phyloP scores from a whole-genome alignment of 2,888 invertebrate species.

The Macaria liturata region DNA sequence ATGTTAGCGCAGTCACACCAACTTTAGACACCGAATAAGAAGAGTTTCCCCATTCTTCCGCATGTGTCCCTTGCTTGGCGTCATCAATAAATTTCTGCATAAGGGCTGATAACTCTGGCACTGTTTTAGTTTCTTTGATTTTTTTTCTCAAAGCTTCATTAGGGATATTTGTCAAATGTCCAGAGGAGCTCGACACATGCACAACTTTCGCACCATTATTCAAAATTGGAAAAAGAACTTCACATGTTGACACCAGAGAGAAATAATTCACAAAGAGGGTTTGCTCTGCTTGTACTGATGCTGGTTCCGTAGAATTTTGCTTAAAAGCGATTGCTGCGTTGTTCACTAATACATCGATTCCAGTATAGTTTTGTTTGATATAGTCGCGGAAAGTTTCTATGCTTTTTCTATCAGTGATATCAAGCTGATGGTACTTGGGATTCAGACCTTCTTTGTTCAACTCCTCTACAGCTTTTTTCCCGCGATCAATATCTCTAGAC shows the following conservation, averaged over 20 bases:
- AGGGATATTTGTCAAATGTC: constrained; percentile 83
- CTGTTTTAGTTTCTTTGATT: constrained; percentile 78
- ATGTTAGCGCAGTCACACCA: constrained; percentile 86
- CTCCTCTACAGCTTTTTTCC: constrained; percentile 82
- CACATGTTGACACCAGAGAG: constrained; percentile 85
- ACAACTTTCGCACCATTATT: constrained; percentile 87
- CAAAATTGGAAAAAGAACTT: constrained; percentile 87
- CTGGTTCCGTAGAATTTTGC: constrained; percentile 83
- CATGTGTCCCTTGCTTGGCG: constrained; percentile 63
- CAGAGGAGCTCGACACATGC: constrained; percentile 87
- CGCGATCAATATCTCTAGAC: constrained; percentile 83
- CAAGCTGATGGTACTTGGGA: constrained; percentile 87
- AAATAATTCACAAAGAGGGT: constrained; percentile 89
- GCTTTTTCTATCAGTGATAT: constrained; percentile 85
- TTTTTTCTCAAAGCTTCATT: constrained; percentile 72
- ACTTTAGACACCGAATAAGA: constrained; percentile 90
- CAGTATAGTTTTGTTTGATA: constrained; percentile 84
- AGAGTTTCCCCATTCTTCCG: constrained; percentile 81
- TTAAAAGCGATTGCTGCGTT: constrained; percentile 90
- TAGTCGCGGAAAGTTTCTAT: constrained; percentile 83
- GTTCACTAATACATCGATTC: constrained; percentile 89
- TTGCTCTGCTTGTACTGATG: constrained; percentile 86
- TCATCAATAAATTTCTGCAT: constrained; percentile 87
- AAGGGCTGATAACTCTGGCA: constrained; percentile 81
- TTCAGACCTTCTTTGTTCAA: constrained; percentile 81